Percentiles rank a stretch among this genome's conserved stretches.
phyloP scores from a whole-genome alignment of 1,140 invertebrate species.

The Hermetia illucens region DNA sequence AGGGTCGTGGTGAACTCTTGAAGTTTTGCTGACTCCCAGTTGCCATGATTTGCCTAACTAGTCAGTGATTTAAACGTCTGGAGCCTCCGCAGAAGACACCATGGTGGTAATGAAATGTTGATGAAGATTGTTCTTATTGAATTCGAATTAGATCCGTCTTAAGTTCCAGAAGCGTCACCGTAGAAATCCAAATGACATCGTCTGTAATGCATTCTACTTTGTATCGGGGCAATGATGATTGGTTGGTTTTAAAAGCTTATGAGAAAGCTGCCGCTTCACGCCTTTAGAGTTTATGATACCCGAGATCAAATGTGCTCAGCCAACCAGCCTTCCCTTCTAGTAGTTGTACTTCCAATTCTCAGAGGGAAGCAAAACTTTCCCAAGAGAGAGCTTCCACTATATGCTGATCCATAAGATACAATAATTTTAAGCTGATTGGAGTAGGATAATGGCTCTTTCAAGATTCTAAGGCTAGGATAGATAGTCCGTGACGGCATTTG shows the following conservation, averaged over 20 bases:
- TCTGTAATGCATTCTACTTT: conserved; percentile 88
- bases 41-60: conserved; percentile 75
- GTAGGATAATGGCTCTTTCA: conserved; percentile 73
- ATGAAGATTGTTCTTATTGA: conserved; percentile 97
- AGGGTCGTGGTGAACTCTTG: conserved; percentile 88
- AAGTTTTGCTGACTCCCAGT: conserved; percentile 47
- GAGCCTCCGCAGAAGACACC: conserved; percentile 92
- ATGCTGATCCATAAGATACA: conserved; percentile 45
- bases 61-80: conserved; percentile 54
- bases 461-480: conserved; percentile 96
- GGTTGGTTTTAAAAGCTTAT: conserved; percentile 96
- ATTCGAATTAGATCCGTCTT: conserved; percentile 82
- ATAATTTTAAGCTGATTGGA: conserved; percentile 42
- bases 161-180: conserved; percentile 96
- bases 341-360: conserved; percentile 90
- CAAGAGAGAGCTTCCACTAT: conserved; percentile 96
- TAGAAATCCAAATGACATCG: conserved; percentile 98
- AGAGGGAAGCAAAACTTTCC: conserved; percentile 99
- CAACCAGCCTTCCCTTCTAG: conserved; percentile 89
- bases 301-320: conserved; percentile 97
- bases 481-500: conserved; percentile 38
- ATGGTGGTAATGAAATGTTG: conserved; percentile 87
- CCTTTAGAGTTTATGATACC: conserved; percentile 85
- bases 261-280: conserved; percentile 91
- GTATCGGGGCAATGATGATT: conserved; percentile 86